These are phyloP conservation scores for Silurus lanzhouensis DNA, from an alignment of 2,797 vertebrate species.

Conservation along the genomic window DNA sequence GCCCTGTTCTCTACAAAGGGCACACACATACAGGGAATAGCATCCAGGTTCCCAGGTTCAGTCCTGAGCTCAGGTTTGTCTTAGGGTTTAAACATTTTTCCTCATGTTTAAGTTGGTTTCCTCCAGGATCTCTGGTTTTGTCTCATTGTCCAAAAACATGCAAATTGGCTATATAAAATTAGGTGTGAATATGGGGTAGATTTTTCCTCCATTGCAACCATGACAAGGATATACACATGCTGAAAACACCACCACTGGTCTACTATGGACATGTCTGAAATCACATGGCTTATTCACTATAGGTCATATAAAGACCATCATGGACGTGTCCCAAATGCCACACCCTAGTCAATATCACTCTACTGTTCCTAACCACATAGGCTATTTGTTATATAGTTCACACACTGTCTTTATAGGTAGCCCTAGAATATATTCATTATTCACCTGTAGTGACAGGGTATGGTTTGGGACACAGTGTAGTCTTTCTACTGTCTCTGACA, in stretches of 20 bases:
- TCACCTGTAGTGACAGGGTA: conserved; percentile 8
- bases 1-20: not conserved
- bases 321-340: not conserved
- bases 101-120: not conserved
- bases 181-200: not conserved
- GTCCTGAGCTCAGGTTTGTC: not conserved
- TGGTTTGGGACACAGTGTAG: not conserved
- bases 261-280: not conserved
- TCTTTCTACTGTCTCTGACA: conserved; percentile 21
- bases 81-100: not conserved
- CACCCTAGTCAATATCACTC: not conserved
- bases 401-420: not conserved
- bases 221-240: not conserved
- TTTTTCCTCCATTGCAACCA: not conserved
- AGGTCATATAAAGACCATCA: not conserved
- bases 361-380: not conserved
- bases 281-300: not conserved
- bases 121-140: not conserved
- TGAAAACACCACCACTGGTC: not conserved
- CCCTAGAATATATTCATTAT: not conserved
- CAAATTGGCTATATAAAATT: not conserved
- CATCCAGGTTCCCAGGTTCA: not conserved
- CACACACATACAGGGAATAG: not conserved
- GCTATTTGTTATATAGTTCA: not conserved
- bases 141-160: not conserved